These are phyloP conservation scores for Vimba vimba DNA, from an alignment of 2,113 vertebrate species.

Conservation along the genomic window DNA sequence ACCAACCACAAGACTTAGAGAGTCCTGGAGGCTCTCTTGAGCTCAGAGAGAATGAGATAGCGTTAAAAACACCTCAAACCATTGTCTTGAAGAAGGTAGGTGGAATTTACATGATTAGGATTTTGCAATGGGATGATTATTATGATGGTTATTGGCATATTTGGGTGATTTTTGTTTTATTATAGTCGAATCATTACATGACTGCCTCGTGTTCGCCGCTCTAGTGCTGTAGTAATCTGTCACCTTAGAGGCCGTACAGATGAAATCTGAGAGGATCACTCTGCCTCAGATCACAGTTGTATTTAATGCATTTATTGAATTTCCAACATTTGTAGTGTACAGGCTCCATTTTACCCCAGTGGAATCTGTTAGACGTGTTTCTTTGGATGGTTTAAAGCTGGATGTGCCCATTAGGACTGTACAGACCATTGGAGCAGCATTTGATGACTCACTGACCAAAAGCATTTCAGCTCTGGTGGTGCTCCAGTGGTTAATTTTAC, in stretches of 20 bases:
- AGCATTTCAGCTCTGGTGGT: not conserved
- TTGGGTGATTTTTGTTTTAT: not conserved
- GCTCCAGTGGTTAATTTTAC: not conserved
- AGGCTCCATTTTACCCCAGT: not conserved
- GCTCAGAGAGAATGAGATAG: slow-evolving; percentile 21
- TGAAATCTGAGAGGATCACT: not conserved
- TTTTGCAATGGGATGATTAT: not conserved
- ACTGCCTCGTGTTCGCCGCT: not conserved
- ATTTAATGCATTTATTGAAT: slow-evolving; percentile 14
- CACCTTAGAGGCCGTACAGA: not conserved
- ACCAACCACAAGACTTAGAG: not conserved
- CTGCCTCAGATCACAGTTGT: not conserved
- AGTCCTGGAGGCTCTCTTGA: not conserved
- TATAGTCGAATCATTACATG: not conserved
- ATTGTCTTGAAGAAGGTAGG: slow-evolving; percentile 28
- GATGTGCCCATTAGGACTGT: not conserved
- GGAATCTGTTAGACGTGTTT: not conserved
- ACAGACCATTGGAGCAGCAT: not conserved
- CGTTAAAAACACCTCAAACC: not conserved
- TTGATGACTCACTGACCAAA: slow-evolving; percentile 31
- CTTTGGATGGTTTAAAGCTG: not conserved
- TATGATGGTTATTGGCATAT: not conserved
- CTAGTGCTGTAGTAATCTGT: slow-evolving; percentile 26
- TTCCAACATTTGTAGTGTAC: not conserved
- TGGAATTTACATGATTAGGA: not conserved